Conservation (phyloP, 2,113 vertebrate species). For the Cebus imitator region DNA sequence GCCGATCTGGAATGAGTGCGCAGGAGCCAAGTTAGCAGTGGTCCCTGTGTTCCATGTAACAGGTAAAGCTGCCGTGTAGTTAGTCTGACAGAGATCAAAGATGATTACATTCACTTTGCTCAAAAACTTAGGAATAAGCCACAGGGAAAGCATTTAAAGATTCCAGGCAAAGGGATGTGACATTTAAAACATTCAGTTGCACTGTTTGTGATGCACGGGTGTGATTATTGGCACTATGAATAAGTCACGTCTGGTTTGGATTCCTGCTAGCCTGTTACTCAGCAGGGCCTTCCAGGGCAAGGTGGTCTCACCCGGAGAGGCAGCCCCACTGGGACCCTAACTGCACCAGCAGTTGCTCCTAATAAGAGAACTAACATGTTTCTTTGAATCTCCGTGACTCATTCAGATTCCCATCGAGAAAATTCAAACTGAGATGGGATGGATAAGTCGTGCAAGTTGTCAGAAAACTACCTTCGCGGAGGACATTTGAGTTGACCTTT, state of each 20-base stretch:
- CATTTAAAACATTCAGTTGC: constrained; percentile 57
- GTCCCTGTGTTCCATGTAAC: neutral
- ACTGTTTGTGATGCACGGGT: constrained; percentile 60
- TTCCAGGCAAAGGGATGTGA: constrained; percentile 23
- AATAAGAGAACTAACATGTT: neutral
- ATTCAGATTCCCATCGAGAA: constrained; percentile 14
- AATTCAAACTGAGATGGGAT: neutral
- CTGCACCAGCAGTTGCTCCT: neutral
- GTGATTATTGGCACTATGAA: constrained; percentile 56
- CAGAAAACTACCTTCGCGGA: neutral
- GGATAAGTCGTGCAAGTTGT: rapidly evolving
- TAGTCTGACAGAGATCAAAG: neutral
- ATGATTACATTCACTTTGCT: neutral
- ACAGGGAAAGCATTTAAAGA: constrained; percentile 29
- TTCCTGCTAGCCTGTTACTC: constrained; percentile 39
- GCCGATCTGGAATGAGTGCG: neutral
- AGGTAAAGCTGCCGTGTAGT: rapidly evolving
- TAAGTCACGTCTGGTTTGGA: constrained; percentile 51
- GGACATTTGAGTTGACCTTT: neutral
- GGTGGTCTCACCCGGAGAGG: constrained; percentile 39
- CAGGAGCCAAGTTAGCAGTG: rapidly evolving
- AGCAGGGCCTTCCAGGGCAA: constrained; percentile 56
- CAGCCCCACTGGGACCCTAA: neutral
- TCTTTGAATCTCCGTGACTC: neutral
- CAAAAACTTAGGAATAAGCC: constrained; percentile 40